These are phyloP conservation scores for Chalcosyrphus nemorum DNA, from an alignment of 2,888 invertebrate genomes.

Conservation along the genomic window DNA sequence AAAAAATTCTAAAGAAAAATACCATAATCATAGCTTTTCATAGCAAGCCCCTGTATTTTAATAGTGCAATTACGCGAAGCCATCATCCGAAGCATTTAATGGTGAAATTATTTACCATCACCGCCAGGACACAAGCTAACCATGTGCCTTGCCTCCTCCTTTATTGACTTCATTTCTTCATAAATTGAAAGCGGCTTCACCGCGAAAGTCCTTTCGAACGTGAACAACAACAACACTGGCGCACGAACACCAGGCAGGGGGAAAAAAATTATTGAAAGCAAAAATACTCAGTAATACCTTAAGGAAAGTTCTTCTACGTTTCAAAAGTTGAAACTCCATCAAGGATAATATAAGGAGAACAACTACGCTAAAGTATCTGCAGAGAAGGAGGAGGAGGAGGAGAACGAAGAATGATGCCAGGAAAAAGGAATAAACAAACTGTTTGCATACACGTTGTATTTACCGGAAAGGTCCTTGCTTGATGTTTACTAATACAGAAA, in stretches of 20 bases:
- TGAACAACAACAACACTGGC: not conserved
- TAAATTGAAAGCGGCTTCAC: slow-evolving; percentile 17
- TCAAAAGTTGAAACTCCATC: slow-evolving; percentile 19
- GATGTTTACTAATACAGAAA: slow-evolving; percentile 29
- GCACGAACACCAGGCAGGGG: slow-evolving; percentile 3
- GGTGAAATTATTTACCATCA: slow-evolving; percentile 51
- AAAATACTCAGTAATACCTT: not conserved
- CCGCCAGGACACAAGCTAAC: not conserved
- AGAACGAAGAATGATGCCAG: not conserved
- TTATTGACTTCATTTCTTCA: slow-evolving; percentile 18
- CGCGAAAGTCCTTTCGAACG: slow-evolving; percentile 10
- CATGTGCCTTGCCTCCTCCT: not conserved
- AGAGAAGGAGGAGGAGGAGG: too few relatives aligned
- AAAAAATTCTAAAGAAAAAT: not conserved
- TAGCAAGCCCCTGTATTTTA: slow-evolving; percentile 47
- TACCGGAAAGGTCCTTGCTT: slow-evolving; percentile 1
- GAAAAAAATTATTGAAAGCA: slow-evolving; percentile 44
- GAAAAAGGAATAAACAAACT: slow-evolving; percentile 13
- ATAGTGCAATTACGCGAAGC: slow-evolving; percentile 58
- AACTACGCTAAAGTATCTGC: not conserved
- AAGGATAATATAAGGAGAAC: slow-evolving; percentile 7
- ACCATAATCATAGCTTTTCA: slow-evolving; percentile 42
- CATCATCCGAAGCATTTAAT: slow-evolving; percentile 59
- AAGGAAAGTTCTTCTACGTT: slow-evolving; percentile 5
- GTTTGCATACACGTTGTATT: slow-evolving; percentile 43